Percentiles rank a stretch among this genome's conserved stretches.
phyloP scores from a whole-genome alignment of 1,140 invertebrate genomes.

The Penaeus chinensis region DNA sequence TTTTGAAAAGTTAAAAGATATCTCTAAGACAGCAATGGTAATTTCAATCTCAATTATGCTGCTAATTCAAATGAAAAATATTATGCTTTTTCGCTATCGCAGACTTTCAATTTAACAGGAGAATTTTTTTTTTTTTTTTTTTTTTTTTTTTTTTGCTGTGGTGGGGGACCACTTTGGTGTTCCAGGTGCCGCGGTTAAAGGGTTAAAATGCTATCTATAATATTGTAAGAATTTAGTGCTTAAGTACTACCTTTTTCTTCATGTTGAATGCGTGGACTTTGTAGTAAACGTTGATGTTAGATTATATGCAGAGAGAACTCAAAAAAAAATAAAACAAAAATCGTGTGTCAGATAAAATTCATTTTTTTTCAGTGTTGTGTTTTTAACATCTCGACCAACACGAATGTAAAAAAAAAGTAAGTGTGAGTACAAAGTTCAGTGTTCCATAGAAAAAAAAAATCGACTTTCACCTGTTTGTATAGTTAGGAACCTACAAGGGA shows the following conservation, averaged over 20 bases:
- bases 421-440: constrained; percentile 44
- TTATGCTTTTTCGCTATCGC: too few species aligned
- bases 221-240: constrained; percentile 46
- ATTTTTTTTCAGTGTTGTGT: constrained; percentile 19
- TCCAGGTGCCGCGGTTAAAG: too few species aligned
- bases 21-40: too few species aligned
- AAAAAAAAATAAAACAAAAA: neutral
- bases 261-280: constrained; percentile 45
- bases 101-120: too few species aligned
- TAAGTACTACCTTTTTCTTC: constrained; percentile 46
- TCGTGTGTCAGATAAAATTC: neutral
- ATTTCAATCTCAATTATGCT: too few species aligned
- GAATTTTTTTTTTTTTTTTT: too few species aligned
- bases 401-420: constrained; percentile 18
- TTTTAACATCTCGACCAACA: constrained; percentile 20
- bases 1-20: too few species aligned
- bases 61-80: too few species aligned
- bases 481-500: constrained; percentile 2
- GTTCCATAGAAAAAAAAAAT: constrained; percentile 4
- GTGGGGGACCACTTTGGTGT: too few species aligned
- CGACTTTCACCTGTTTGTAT: constrained; percentile 21
- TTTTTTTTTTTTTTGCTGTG: too few species aligned
- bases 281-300: constrained; percentile 47
- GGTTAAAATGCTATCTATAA: constrained; percentile 32
- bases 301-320: constrained; percentile 27